phyloP scores from a whole-genome alignment of 2,113 vertebrate genomes.

The Micromys minutus region DNA sequence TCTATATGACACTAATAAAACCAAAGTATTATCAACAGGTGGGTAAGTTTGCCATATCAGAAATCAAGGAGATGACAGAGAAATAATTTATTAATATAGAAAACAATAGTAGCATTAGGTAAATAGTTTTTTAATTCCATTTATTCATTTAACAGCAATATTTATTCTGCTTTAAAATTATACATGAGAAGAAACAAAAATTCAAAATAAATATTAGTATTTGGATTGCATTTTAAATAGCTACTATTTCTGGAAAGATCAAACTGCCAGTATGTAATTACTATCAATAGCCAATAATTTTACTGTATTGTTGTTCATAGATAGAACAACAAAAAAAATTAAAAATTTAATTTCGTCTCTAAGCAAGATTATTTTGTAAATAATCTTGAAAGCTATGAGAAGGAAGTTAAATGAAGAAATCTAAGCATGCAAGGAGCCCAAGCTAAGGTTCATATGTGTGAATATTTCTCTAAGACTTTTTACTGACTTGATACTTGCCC shows the following conservation, averaged over 20 bases:
- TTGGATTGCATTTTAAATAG: neutral
- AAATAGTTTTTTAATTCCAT: too few relatives aligned
- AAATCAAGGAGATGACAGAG: too few relatives aligned
- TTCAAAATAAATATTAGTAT: slow-evolving; percentile 23
- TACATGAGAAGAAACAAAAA: neutral
- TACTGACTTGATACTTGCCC: neutral
- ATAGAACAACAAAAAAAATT: neutral
- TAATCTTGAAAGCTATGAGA: neutral
- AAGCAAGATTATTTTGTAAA: neutral
- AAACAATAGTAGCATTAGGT: too few relatives aligned
- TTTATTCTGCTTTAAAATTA: too few relatives aligned
- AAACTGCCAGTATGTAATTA: neutral
- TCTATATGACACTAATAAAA: too few relatives aligned
- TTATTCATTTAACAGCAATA: too few relatives aligned
- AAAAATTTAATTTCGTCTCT: neutral
- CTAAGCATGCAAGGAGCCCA: neutral
- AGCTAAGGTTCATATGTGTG: too few relatives aligned
- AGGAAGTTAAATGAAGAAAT: neutral
- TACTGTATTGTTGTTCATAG: neutral
- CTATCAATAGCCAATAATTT: neutral
- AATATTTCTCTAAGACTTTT: neutral
- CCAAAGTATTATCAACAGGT: too few relatives aligned
- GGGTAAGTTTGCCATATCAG: too few relatives aligned
- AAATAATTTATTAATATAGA: too few relatives aligned
- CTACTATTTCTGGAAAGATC: neutral